Base-by-base conservation (phyloP, 1,140 invertebrate genomes). In the Halesus radiatus region DNA sequence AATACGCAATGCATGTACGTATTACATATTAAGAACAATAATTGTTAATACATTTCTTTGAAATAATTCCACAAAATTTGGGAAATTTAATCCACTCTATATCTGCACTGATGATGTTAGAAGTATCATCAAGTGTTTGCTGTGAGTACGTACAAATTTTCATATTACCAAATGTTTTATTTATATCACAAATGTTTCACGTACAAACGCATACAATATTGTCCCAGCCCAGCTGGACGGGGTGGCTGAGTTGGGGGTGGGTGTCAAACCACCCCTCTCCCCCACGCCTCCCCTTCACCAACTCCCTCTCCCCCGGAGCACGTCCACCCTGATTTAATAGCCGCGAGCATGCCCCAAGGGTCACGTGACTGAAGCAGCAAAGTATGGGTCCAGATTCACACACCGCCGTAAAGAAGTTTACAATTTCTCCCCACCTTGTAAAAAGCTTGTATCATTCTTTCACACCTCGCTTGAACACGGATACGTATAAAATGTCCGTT, bases 281-380 rank as follows among this genome's bases (percentile, higher is more conserved):
- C 15, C 60, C 32, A 22, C 45, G 20, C 60, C 60, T 16, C n/a
- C 32, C 54, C 10, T 29, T 23, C 22, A 75, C 22, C 37, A 18
- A 16, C 22, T n/a, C 60, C 60, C 22, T 10, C 50, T 16, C 60
- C 50, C 50, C 20, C 62, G 16, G 26, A 54, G 77, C 77, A 79
- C 77, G 77, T 79, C 76, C 66, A 58, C 77, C 64, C 77, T 79
- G 77, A 79, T 79, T 79, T 79, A 79, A 79, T 79, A 79, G 77
- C 77, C 77, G 77, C 77, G 66, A 66, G 62, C 77, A 79, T 79
- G 77, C 64, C 68, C 77, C 60, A 29, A 75, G 72, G 72, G 72
- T 75, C 72, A 75, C 72, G 72, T 75, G 72, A 75, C 72, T 58
- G 52, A 58, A 75, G 26, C 72, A 75, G 54, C 53, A 56, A 58